Percentiles rank a stretch among this genome's conserved stretches.
Conservation (phyloP, 2,888 invertebrate species). For the Gibbula magus region DNA sequence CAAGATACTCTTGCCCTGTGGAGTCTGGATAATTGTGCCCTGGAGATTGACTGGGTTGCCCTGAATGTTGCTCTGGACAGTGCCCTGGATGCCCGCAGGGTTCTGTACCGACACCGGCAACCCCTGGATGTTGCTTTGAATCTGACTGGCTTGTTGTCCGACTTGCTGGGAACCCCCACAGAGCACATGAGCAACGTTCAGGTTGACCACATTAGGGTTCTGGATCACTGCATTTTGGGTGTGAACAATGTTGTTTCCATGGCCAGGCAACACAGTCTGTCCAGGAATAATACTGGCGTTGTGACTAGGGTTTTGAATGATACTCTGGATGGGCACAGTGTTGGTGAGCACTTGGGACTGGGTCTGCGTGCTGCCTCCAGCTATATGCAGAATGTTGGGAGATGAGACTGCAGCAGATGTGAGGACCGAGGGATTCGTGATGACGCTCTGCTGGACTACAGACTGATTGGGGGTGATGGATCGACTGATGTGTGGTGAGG, state of each 20-base stretch:
- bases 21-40: conserved; percentile 65
- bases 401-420: conserved; percentile 32
- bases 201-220: conserved; percentile 66
- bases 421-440: conserved; percentile 40
- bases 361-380: conserved; percentile 19
- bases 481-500: conserved; percentile 50
- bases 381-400: conserved; percentile 34
- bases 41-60: conserved; percentile 55
- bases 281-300: conserved; percentile 45
- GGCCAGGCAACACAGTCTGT: conserved; percentile 42
- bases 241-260: conserved; percentile 51
- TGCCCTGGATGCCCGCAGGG: conserved; percentile 24
- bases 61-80: conserved; percentile 31
- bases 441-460: conserved; percentile 33
- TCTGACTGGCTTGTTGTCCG: conserved; percentile 30
- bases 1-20: conserved; percentile 63
- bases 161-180: conserved; percentile 49
- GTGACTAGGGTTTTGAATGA: conserved; percentile 27
- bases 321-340: conserved; percentile 34
- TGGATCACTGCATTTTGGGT: conserved; percentile 66
- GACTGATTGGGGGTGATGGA: conserved; percentile 49
- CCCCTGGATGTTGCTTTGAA: conserved; percentile 21
- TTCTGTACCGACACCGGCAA: conserved; percentile 24
- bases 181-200: conserved; percentile 63
- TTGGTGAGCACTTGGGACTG: conserved; percentile 38